These are phyloP conservation scores for Himalopsyche kuldschensis DNA, from an alignment of 2,888 invertebrate species.

Conservation along the genomic window DNA sequence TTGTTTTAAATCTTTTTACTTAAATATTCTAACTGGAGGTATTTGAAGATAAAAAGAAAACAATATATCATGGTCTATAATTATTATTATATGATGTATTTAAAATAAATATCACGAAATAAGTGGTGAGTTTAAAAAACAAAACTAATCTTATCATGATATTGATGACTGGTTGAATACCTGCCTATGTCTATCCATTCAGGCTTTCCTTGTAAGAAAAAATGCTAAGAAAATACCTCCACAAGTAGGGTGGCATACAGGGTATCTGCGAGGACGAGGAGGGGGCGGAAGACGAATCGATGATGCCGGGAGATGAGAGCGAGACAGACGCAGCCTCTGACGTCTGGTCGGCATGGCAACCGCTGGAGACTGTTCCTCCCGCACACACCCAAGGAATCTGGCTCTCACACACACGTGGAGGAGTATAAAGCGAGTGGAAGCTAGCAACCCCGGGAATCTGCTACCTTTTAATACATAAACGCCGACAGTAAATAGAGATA, in stretches of 20 bases:
- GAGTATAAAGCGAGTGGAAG: background rate
- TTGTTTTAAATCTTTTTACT: too few species aligned
- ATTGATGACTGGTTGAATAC: background rate
- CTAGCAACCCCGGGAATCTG: conserved; percentile 12
- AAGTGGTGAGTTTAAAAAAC: too few species aligned
- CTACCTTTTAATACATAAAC: conserved; percentile 7
- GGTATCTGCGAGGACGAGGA: background rate
- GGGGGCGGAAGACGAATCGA: conserved; percentile 40
- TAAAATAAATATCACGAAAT: too few species aligned
- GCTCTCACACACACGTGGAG: background rate
- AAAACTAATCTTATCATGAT: background rate
- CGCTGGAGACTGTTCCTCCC: conserved; percentile 24
- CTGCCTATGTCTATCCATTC: background rate
- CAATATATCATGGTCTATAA: too few species aligned
- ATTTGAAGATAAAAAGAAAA: too few species aligned
- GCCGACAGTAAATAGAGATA: background rate
- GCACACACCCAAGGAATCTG: conserved; percentile 12
- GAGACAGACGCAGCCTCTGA: conserved; percentile 38
- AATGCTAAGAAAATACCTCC: conserved; percentile 1
- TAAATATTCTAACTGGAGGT: too few species aligned
- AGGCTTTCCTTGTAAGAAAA: background rate
- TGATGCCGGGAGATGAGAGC: conserved; percentile 39
- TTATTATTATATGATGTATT: too few species aligned
- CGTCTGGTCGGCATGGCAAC: conserved; percentile 39
- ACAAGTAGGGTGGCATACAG: background rate